Conservation (phyloP, 1,140 invertebrate species). For the Chelonus insularis region DNA sequence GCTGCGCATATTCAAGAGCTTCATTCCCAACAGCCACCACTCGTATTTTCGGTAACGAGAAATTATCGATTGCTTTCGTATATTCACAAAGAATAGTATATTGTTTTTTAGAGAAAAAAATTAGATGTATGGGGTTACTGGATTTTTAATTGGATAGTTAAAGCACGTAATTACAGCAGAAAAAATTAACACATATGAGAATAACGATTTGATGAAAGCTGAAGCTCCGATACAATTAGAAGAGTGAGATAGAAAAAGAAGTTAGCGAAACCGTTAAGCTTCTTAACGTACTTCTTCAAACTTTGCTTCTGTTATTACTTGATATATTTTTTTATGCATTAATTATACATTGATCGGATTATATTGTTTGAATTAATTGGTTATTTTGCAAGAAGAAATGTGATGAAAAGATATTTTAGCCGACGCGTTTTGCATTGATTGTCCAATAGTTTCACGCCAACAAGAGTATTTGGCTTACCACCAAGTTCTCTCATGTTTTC, state of each 20-base stretch:
- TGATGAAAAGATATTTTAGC: constrained; percentile 14
- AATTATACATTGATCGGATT: constrained; percentile 54
- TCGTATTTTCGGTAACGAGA: constrained; percentile 17
- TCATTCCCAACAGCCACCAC: constrained; percentile 8
- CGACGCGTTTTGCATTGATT: constrained; percentile 9
- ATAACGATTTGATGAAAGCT: too few relatives aligned
- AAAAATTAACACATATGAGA: too few relatives aligned
- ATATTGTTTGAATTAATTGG: constrained; percentile 51
- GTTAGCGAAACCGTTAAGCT: constrained; percentile 40
- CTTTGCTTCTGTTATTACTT: constrained; percentile 43
- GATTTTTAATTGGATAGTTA: too few relatives aligned
- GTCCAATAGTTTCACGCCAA: constrained; percentile 14
- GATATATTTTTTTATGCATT: constrained; percentile 51
- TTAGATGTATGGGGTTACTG: too few relatives aligned
- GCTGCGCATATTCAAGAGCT: constrained; percentile 1
- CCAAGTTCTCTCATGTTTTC: constrained; percentile 39
- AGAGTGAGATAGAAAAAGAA: too few relatives aligned
- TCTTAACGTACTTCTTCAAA: constrained; percentile 49
- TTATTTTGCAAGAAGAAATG: constrained; percentile 37
- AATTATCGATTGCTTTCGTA: constrained; percentile 10
- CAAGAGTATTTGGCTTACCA: constrained; percentile 51
- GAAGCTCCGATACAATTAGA: too few relatives aligned
- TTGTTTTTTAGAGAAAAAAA: constrained; percentile 1
- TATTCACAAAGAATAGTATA: not conserved
- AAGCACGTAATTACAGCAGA: too few relatives aligned